Conservation (phyloP, 2,113 vertebrate species). For the Ptychochromis oligacanthus region DNA sequence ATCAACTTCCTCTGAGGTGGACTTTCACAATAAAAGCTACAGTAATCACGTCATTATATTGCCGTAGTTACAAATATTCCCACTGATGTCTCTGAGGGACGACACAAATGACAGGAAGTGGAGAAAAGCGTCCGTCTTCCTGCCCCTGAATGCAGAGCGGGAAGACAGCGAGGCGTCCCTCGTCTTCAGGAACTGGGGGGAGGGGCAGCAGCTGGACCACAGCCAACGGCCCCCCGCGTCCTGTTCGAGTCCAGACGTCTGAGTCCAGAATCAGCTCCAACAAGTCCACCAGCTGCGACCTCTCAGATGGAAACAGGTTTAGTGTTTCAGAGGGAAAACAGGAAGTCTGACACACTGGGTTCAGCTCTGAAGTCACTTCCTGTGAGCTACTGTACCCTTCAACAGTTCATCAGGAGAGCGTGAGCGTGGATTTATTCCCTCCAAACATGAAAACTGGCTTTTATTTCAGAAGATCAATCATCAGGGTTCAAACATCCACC, state of each 20-base stretch:
- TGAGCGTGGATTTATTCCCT: not conserved
- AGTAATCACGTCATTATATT: not conserved
- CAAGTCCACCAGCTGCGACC: not conserved
- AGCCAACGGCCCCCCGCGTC: not conserved
- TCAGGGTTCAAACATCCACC: too few relatives aligned
- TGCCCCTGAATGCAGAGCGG: not conserved
- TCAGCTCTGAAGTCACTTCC: not conserved
- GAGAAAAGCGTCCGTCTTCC: not conserved
- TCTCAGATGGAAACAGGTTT: constrained; percentile 5
- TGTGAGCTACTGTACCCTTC: not conserved
- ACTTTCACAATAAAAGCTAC: not conserved
- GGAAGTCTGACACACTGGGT: constrained; percentile 39
- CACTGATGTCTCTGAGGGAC: not conserved
- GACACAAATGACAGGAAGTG: not conserved
- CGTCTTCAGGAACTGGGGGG: not conserved
- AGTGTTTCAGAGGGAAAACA: constrained; percentile 28
- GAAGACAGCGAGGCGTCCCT: not conserved
- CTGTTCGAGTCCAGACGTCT: not conserved
- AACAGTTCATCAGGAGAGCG: not conserved
- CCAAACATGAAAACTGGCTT: too few relatives aligned
- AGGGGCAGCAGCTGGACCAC: not conserved
- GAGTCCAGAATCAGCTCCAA: not conserved
- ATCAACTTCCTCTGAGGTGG: not conserved
- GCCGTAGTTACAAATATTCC: not conserved
- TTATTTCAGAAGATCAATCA: not conserved